Evolutionary conservation across 2,797 vertebrate species (phyloP).

Genomic region (Eremophila alpestris): DNA sequence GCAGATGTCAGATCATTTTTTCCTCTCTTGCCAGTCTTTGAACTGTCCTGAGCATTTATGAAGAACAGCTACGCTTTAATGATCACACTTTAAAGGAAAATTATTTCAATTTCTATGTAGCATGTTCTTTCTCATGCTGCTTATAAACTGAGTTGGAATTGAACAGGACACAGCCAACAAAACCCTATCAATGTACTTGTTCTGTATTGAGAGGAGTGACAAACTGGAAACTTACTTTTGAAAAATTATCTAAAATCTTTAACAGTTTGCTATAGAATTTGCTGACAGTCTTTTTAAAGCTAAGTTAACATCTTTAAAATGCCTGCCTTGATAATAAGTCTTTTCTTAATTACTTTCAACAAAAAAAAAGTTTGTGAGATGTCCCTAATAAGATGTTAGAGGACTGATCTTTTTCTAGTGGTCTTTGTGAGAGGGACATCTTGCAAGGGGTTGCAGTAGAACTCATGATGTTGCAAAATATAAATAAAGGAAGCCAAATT

Average conservation of each 20-base stretch:
- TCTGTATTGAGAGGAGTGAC: background rate
- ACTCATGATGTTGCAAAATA: background rate
- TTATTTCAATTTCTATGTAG: background rate
- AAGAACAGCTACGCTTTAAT: background rate
- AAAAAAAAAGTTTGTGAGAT: background rate
- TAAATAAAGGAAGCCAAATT: background rate
- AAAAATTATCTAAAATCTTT: background rate
- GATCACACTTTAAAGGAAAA: background rate
- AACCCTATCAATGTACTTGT: conserved; percentile 14
- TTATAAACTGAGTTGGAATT: conserved; percentile 43
- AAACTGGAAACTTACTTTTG: background rate
- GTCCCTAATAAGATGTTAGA: background rate
- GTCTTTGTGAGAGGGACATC: background rate
- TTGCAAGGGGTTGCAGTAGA: background rate
- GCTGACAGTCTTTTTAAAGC: background rate
- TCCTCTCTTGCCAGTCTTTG: background rate
- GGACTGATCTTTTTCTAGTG: background rate
- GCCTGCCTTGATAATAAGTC: background rate
- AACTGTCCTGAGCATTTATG: background rate
- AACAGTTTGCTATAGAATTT: background rate
- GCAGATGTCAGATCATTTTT: background rate
- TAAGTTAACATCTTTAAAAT: background rate
- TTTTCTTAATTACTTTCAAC: background rate
- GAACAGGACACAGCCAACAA: conserved; percentile 52
- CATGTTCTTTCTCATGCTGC: background rate